Evolutionary conservation across 23 tunicate species (phyloP).

Genomic region (Trididemnum nubilum): DNA sequence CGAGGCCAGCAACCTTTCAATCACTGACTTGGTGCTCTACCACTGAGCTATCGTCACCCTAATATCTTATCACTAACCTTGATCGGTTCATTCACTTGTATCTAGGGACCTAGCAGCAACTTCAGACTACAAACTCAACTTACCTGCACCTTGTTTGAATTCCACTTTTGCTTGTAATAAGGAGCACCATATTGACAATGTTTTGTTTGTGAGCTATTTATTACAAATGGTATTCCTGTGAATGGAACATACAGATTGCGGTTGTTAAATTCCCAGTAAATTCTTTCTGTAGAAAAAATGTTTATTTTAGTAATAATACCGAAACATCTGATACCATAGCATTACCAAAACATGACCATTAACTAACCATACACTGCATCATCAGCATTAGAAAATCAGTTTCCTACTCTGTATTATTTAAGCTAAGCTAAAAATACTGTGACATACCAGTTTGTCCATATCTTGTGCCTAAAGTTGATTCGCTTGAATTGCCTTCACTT

Average conservation of each 20-base stretch:
- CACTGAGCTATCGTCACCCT: no score
- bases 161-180: slow-evolving; percentile 47
- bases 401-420: no score
- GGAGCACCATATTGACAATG: slow-evolving; percentile 49
- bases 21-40: no score
- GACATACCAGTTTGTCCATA: slow-evolving; percentile 64
- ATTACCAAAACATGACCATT: no score
- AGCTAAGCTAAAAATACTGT: no score
- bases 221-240: slow-evolving; percentile 47
- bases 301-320: not conserved
- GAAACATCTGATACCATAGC: not conserved
- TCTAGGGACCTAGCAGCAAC: no score
- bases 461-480: slow-evolving; percentile 28
- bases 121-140: no score
- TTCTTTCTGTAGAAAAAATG: slow-evolving; percentile 39
- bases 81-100: no score
- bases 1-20: no score
- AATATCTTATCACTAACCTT: no score
- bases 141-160: slow-evolving; percentile 26
- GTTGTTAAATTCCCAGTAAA: slow-evolving; percentile 69
- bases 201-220: slow-evolving; percentile 53
- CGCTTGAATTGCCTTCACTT: not conserved
- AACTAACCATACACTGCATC: no score
- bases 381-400: no score
- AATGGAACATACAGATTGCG: slow-evolving; percentile 52